Evolutionary conservation across 2,113 vertebrate species (phyloP).

Genomic region (Myotis yumanensis): DNA sequence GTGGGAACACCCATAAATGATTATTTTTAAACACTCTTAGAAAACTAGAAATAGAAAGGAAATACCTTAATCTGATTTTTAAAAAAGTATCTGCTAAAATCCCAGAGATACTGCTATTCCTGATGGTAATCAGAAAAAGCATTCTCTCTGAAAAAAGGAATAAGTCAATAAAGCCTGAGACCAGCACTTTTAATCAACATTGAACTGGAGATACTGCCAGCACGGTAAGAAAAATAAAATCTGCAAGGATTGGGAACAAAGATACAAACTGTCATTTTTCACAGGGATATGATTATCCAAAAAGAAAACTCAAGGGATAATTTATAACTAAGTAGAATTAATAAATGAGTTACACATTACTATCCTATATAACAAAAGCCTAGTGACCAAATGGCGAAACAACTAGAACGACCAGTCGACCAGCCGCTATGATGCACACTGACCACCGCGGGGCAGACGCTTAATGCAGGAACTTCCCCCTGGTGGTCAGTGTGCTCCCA

Average conservation of each 20-base stretch:
- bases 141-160: neutral
- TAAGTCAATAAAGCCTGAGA: neutral
- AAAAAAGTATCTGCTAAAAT: neutral
- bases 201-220: neutral
- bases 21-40: neutral
- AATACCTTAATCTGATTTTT: slow-evolving; percentile 21
- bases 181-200: neutral
- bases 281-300: neutral
- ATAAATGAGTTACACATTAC: neutral
- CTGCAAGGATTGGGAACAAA: neutral
- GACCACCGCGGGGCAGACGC: too few relatives aligned
- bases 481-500: too few relatives aligned
- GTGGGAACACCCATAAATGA: neutral
- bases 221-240: neutral
- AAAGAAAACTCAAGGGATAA: neutral
- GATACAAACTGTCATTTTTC: neutral
- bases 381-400: too few relatives aligned
- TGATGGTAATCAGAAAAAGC: neutral
- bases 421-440: too few relatives aligned
- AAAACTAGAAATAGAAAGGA: slow-evolving; percentile 29
- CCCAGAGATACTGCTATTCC: neutral
- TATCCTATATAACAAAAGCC: neutral
- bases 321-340: neutral
- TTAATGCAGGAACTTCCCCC: too few relatives aligned
- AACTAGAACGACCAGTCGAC: too few relatives aligned